Base-by-base conservation (phyloP, 2,888 invertebrate species). In the Mimas tiliae region DNA sequence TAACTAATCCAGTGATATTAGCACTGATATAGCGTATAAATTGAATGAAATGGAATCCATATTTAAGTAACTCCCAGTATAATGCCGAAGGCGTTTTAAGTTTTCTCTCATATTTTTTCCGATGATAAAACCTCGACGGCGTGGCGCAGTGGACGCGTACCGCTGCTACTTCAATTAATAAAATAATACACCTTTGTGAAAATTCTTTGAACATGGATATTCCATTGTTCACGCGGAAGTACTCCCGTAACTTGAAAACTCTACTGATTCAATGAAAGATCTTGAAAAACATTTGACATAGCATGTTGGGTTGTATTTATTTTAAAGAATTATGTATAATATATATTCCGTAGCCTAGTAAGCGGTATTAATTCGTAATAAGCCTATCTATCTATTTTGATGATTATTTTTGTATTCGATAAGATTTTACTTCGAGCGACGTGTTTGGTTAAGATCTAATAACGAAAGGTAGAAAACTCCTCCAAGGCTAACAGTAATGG, bases 171-270 rank as follows among this genome's bases (percentile, higher is more conserved):
- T 78, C 77, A 77, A 76, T 80, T 83, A 82, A 80, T 82, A 70
- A 82, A 80, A 80, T 79, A 80, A 81, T 81, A 81, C 78, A 78
- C 74, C 74, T 72, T 72, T 68, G 69, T 75, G 73, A 75, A 73
- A 74, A 74, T 74, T 72, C 70, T 63, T 53, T 53, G 48, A 33
- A 50, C 48, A 47, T 63, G 58, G 42, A 58, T 58, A 58, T 58
- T 58, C 58, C 19, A 38, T 58, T 58, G 42, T 58, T 58, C 58
- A 11, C 9, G 6, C 42, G 3, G 11, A 11, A 45, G 45, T 14
- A 42, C 11, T 58, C 16, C 6, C 55, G 16, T 16, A 9, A 1
- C 12, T 58, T 38, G 38, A 38, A 42, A 19, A 33, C 27, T 58
- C 19, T 16, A 1, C 16, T 7, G 11, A 19, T 42, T 58, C 19